phyloP scores from a whole-genome alignment of 2,797 vertebrate species.

The Allobates femoralis region DNA sequence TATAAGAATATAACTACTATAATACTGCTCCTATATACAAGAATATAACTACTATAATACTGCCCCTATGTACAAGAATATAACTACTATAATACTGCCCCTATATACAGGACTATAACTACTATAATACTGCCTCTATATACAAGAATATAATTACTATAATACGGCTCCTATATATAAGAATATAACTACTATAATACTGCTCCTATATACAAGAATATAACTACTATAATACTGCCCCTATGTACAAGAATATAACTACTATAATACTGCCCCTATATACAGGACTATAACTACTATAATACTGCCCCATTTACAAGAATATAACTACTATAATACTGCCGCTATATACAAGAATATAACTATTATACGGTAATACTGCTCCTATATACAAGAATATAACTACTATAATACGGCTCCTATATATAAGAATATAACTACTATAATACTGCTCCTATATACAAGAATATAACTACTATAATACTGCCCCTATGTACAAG shows the following conservation, averaged over 20 bases:
- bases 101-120: constrained; percentile 9
- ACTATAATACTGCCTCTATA: constrained; percentile 9
- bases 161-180: background rate
- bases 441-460: background rate
- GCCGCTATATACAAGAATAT: background rate
- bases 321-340: constrained; percentile 7
- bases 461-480: constrained; percentile 7
- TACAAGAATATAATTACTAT: constrained; percentile 17
- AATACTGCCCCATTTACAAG: background rate
- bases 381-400: too few relatives aligned
- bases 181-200: constrained; percentile 16
- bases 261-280: constrained; percentile 7
- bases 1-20: too few relatives aligned
- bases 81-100: constrained; percentile 8
- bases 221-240: background rate
- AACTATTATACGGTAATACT: too few relatives aligned
- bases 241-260: constrained; percentile 15
- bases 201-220: background rate
- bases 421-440: constrained; percentile 2
- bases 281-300: too few relatives aligned
- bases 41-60: too few relatives aligned
- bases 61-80: constrained; percentile 1
- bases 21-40: too few relatives aligned
- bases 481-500: too few relatives aligned
- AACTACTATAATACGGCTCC: too few relatives aligned